Evolutionary conservation across 2,888 invertebrate species (phyloP), one percentile per base, ranked within the genome.

Genomic region (Nasonovia ribisnigri): DNA sequence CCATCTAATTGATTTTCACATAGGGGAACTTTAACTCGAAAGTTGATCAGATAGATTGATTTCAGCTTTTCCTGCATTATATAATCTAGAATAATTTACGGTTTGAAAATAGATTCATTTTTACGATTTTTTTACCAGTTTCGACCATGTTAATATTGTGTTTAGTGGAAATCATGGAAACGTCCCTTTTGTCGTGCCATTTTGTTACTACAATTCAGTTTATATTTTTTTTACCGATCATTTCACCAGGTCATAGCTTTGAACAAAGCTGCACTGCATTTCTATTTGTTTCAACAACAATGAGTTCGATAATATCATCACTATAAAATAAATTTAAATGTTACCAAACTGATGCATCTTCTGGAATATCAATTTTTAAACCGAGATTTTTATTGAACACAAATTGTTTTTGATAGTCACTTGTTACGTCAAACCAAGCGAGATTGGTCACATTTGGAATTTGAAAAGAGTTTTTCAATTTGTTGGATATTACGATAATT

Each of bases 271-370:
- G 51, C 1, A 54, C 88, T 4, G 88, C 88, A 36, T 88, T 88
- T 54, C 36, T 88, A 51, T 88, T 88, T n/a, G 88, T 88, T 88
- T 88, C 88, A 88, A 51, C 24, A 36, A 88, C 88, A 88, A 88
- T 88, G 6, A 88, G 36, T 36, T 88, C 51, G n/a, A 88, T 88
- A 20, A 88, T 88, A 51, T 88, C n/a, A 51, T 51, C 51, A 88
- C 51, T 51, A n/a, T 36, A n/a, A 88, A 88, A 88, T 26, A 88
- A 88, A 51, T 88, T 88, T 20, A 88, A 88, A 88, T n/a, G n/a
- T 20, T 88, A 48, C 88, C 48, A 88, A 29, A 57, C 42, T 57
- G 88, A 57, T 29, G 48, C 48, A n/a, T 42, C 42, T 54, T 36
- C 42, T 11, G 88, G 88, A 54, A 88, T 88, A 88, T 54, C 29